Evolutionary conservation across 2,113 vertebrate genomes (phyloP).

Genomic region (Malurus melanocephalus): DNA sequence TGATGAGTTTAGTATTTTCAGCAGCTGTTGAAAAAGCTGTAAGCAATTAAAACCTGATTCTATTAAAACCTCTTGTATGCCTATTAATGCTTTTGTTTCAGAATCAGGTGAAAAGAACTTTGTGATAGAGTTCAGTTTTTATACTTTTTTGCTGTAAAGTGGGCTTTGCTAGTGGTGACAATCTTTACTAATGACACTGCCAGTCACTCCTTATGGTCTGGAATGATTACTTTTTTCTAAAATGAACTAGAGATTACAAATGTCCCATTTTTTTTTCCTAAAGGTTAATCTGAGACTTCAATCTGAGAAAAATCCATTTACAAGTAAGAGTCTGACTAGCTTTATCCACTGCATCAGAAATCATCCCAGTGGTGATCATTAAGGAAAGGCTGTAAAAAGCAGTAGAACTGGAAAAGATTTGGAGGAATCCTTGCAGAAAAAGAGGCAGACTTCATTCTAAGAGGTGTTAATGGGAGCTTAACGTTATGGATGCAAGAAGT

Average conservation of each 20-base stretch:
- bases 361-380: not conserved
- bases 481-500: not conserved
- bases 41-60: conserved; percentile 21
- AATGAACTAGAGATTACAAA: not conserved
- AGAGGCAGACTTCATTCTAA: not conserved
- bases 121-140: not conserved
- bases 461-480: not conserved
- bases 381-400: not conserved
- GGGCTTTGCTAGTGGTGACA: not conserved
- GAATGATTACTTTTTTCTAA: not conserved
- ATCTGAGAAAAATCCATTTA: conserved; percentile 12
- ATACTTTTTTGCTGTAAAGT: not conserved
- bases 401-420: not conserved
- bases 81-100: not conserved
- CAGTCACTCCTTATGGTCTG: not conserved
- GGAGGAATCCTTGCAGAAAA: not conserved
- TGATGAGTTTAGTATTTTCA: not conserved
- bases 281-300: not conserved
- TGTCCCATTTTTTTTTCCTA: not conserved
- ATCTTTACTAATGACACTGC: not conserved
- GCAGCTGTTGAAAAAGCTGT: not conserved
- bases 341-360: not conserved
- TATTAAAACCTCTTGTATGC: not conserved
- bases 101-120: not conserved
- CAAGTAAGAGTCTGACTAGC: not conserved